Base-by-base conservation (phyloP, 1,140 invertebrate genomes). In the Meloidogyne chitwoodi region DNA sequence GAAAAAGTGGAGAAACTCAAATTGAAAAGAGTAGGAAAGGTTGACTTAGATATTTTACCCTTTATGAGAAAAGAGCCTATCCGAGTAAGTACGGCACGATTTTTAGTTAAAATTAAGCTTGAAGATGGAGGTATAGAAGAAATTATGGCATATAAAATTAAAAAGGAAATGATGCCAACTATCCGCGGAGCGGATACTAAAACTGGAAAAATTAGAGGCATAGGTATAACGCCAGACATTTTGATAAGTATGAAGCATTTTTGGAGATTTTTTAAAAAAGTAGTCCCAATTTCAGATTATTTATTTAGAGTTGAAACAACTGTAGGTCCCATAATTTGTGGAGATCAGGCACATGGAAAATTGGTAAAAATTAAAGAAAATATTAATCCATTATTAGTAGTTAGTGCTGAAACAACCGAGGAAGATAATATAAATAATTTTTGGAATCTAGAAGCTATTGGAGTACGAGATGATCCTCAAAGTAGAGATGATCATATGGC, bases 401-500 rank as follows among this genome's bases (percentile, higher is more conserved):
- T 26, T 1, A 31, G 24, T 26, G 2, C 4, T 24, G 8, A 26
- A 6, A n/a, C 29, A 6, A 22, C 6, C 4, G 24, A n/a, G 11
- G 8, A 67, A 0, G 31, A 68, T 11, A 11, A 12, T 44, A 3
- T 10, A 31, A 29, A 29, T 16, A 22, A 68, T 44, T 68, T 34
- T 4, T 68, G 67, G 67, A 34, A 16, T 34, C 26, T 68, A 68
- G 67, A 68, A 34, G 26, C 67, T 31, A 68, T 68, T 34, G 31
- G 67, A 38, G 67, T 68, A 0, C 24, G 67, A 14, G 67, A 68
- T 68, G 26, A 68, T 24, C 67, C 67, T 4, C 10, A 27, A 31
- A 24, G 26, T 12, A 68, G 34, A 12, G 67, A 68, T 31, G 67
- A 68, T 16, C 8, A 68, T 4, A 16, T 38, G 4, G 67, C 67